Evolutionary conservation across 2,888 invertebrate species (phyloP), one percentile per base, ranked within the genome.

Genomic region (Brenthis daphne): DNA sequence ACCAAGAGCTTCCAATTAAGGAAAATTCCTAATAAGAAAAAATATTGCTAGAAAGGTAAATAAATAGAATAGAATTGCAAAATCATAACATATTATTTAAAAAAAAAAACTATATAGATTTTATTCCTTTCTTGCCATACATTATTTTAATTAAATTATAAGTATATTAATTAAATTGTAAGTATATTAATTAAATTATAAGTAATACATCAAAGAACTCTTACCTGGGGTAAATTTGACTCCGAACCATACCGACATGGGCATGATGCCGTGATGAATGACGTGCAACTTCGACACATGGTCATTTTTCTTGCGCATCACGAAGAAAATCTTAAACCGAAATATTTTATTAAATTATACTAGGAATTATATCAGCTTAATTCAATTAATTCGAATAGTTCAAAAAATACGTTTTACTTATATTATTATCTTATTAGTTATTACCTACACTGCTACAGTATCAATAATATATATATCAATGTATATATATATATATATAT

Each of bases 251-350:
- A 97, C 98, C 11, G 97, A 97, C 86, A 98, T 94, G 5, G 98
- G 98, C 98, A 99, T 98, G 75, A 97, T 96, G 57, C 98, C 98
- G 83, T 99, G 98, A 87, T 99, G 98, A 78, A 98, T 97, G 61
- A 99, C 98, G 85, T 99, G 98, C 51, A 99, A 94, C 29, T 96
- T 96, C 61, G 98, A 96, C 72, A 98, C 96, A 82, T 99, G 98
- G 85, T 97, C 96, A 85, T 96, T 96, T 87, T 99, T 98, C 94
- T 99, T 99, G 68, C 98, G 94, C 92, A 98, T 93, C 71, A 99
- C 96, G 92, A 99, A 99, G 94, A 99, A 98, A 83, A 98, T 88
- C 94, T 95, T 90, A 1, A 89, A 89, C 43, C 0, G 48, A 20
- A 47, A 50, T 33, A 20, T 11, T 37, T 20, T 29, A 47, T 60